These are phyloP conservation scores for Xestia xanthographa DNA, from an alignment of 2,888 invertebrate species.

Conservation along the genomic window DNA sequence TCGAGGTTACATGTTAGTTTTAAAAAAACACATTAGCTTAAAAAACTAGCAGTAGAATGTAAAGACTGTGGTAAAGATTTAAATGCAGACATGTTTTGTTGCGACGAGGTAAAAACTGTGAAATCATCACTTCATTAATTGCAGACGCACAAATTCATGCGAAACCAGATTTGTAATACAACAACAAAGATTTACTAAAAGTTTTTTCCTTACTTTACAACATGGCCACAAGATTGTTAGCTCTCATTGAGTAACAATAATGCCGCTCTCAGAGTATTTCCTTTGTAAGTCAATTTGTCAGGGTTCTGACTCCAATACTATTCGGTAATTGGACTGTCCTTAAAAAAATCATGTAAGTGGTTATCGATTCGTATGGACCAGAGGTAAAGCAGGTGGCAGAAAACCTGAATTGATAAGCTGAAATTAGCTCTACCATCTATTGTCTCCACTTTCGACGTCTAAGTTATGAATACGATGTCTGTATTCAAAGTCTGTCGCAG, in stretches of 20 bases:
- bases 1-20: slow-evolving; percentile 12
- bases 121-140: slow-evolving; percentile 31
- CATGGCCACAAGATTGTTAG: not conserved
- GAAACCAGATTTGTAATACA: slow-evolving; percentile 16
- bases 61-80: too few relatives aligned
- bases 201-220: slow-evolving; percentile 8
- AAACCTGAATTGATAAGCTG: not conserved
- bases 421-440: not conserved
- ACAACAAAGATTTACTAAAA: not conserved
- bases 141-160: slow-evolving; percentile 3
- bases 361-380: not conserved
- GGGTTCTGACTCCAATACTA: not conserved
- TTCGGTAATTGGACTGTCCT: not conserved
- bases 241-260: slow-evolving; percentile 8
- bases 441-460: slow-evolving; percentile 3
- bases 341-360: not conserved
- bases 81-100: slow-evolving; percentile 12
- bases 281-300: not conserved
- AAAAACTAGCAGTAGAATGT: not conserved
- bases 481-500: slow-evolving; percentile 23
- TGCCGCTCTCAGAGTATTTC: not conserved
- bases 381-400: not conserved
- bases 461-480: slow-evolving; percentile 7
- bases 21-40: not conserved
- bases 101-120: slow-evolving; percentile 25